phyloP scores from a whole-genome alignment of 2,797 vertebrate genomes.

The Hephaestus fuliginosus region DNA sequence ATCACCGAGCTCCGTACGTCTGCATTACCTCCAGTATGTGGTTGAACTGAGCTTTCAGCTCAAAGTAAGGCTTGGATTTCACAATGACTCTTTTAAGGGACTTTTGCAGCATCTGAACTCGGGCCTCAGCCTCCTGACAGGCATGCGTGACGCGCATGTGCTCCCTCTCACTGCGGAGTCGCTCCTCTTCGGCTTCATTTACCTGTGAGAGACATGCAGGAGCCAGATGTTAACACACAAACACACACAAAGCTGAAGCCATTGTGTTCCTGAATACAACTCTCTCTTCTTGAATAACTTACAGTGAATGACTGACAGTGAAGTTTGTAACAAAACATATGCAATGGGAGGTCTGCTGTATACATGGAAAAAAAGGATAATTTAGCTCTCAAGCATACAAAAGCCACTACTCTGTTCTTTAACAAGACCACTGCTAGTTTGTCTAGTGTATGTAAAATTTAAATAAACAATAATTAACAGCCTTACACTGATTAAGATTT shows the following conservation, averaged over 20 bases:
- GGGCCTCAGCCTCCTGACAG: conserved; percentile 94
- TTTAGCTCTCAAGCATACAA: neutral
- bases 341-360: neutral
- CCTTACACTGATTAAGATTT: neutral
- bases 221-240: neutral
- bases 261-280: neutral
- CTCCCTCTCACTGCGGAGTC: conserved; percentile 92
- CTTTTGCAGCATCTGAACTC: conserved; percentile 93
- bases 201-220: conserved; percentile 81
- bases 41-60: conserved; percentile 96
- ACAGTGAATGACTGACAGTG: neutral
- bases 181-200: conserved; percentile 95
- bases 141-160: conserved; percentile 93
- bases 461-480: conserved; percentile 9
- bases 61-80: conserved; percentile 95
- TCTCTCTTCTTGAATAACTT: neutral
- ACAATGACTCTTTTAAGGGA: conserved; percentile 92
- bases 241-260: neutral
- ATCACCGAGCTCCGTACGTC: neutral
- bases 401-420: neutral
- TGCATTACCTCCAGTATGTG: conserved; percentile 91
- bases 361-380: neutral
- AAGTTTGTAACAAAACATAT: neutral
- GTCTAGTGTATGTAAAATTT: neutral
- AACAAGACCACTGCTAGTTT: neutral